phyloP scores from a whole-genome alignment of 2,888 invertebrate genomes.

The Pheosia tremula region DNA sequence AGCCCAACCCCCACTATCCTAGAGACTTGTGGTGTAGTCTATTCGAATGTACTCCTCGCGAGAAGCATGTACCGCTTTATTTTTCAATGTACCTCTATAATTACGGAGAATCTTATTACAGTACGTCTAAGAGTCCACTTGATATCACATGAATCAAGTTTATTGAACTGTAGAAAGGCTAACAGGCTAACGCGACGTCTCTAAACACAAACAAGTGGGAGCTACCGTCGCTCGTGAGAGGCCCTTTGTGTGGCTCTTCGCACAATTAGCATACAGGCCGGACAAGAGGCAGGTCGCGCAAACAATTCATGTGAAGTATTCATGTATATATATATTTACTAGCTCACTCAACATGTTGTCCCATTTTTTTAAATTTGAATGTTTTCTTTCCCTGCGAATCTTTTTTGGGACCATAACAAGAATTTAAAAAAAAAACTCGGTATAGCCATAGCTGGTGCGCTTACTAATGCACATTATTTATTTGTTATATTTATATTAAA shows the following conservation, averaged over 20 bases:
- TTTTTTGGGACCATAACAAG: too few relatives aligned
- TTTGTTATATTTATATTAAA: too few relatives aligned
- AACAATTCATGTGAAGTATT: neutral
- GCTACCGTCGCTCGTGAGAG: slow-evolving; percentile 32
- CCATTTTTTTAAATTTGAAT: neutral
- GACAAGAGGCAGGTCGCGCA: slow-evolving; percentile 22
- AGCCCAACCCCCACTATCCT: too few relatives aligned
- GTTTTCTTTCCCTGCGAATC: neutral
- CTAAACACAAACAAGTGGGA: slow-evolving; percentile 42
- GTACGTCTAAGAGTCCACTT: neutral
- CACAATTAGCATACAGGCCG: slow-evolving; percentile 50
- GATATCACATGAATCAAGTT: neutral
- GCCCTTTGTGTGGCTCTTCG: slow-evolving; percentile 48
- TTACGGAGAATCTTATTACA: too few relatives aligned
- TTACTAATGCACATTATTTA: too few relatives aligned
- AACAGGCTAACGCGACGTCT: slow-evolving; percentile 9
- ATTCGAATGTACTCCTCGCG: too few relatives aligned
- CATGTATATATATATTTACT: too few relatives aligned
- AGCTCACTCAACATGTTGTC: neutral
- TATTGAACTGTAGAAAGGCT: slow-evolving; percentile 3
- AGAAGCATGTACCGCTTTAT: too few relatives aligned
- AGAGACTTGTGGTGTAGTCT: too few relatives aligned
- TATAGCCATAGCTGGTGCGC: too few relatives aligned
- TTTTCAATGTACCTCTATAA: too few relatives aligned
- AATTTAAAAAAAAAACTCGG: too few relatives aligned